Evolutionary conservation across 2,888 invertebrate genomes (phyloP).

Genomic region (Brenthis ino): DNA sequence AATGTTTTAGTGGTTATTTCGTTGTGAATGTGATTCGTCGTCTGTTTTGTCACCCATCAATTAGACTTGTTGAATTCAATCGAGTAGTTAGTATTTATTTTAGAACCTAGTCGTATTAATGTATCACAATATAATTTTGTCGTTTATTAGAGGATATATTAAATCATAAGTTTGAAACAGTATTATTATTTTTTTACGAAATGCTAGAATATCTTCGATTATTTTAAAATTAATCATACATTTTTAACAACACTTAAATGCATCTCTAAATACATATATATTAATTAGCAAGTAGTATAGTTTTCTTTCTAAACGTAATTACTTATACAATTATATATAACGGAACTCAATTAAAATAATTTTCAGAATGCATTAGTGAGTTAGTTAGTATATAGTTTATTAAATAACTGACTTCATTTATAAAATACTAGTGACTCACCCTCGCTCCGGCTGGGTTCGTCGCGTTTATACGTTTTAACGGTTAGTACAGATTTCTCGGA

Average conservation of each 20-base stretch:
- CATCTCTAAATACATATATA: no score
- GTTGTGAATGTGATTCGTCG: not conserved
- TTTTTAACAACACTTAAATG: no score
- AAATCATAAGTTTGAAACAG: not conserved
- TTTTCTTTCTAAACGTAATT: no score
- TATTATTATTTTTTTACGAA: not conserved
- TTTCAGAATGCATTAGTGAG: not conserved
- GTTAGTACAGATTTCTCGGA: no score
- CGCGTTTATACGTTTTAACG: no score
- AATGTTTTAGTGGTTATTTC: not conserved
- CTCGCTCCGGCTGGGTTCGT: no score
- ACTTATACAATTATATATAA: no score
- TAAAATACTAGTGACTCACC: no score
- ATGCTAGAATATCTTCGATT: no score
- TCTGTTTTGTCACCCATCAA: slow-evolving; percentile 14
- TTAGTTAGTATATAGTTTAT: not conserved
- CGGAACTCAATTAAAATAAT: not conserved
- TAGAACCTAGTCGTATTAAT: slow-evolving; percentile 1
- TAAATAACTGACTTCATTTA: no score
- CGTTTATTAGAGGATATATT: not conserved
- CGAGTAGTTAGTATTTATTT: not conserved
- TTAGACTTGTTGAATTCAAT: slow-evolving; percentile 25
- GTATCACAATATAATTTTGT: not conserved
- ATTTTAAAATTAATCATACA: no score
- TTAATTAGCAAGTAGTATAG: no score